These are phyloP conservation scores for Taeniopygia guttata DNA, from an alignment of 2,797 vertebrate genomes.

Conservation along the genomic window DNA sequence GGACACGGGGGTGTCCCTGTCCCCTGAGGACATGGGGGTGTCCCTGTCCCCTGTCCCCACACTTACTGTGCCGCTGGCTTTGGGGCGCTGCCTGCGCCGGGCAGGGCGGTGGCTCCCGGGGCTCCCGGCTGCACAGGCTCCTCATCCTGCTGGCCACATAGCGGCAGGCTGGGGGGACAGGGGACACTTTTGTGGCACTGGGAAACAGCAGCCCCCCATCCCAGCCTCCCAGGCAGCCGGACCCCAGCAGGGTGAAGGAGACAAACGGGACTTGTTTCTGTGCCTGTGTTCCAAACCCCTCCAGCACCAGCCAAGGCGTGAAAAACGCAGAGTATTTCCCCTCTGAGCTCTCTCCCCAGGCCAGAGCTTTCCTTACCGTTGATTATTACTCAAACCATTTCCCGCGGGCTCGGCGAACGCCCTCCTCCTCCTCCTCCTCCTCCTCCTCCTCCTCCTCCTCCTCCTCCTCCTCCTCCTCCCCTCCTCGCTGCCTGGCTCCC, in stretches of 20 bases:
- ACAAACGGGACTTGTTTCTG: neutral
- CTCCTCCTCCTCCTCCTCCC: neutral
- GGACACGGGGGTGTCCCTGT: neutral
- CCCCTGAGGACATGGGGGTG: neutral
- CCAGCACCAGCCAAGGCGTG: neutral
- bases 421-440: no score
- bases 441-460: no score
- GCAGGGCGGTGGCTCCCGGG: neutral
- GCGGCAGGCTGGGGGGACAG: neutral
- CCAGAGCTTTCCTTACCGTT: neutral
- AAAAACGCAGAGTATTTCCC: neutral
- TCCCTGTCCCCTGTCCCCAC: neutral
- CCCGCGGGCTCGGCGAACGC: neutral
- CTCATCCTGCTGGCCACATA: constrained; percentile 1
- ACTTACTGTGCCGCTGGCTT: accelerated
- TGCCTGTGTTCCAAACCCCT: neutral
- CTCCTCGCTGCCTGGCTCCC: neutral
- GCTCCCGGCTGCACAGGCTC: neutral
- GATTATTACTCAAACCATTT: constrained; percentile 47
- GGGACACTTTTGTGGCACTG: neutral
- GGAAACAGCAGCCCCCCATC: accelerated
- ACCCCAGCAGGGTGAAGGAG: no score
- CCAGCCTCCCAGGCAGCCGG: neutral
- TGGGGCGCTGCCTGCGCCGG: accelerated
- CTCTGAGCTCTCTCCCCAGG: neutral